Evolutionary conservation across 2,888 invertebrate species (phyloP).

Genomic region (Teinopalpus imperialis): DNA sequence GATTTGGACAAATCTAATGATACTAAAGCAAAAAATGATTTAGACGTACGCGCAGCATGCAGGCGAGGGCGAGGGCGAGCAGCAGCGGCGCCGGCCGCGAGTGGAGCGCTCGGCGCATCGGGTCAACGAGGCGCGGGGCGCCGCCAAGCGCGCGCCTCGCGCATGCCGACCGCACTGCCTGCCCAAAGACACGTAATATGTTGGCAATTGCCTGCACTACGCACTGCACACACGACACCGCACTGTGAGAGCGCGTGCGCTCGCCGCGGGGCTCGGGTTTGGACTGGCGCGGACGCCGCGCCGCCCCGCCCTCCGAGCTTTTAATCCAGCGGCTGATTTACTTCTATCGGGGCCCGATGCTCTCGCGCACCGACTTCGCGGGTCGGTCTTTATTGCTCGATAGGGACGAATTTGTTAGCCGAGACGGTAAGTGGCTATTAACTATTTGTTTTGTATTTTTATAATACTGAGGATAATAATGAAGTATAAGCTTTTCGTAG

Average conservation of each 20-base stretch:
- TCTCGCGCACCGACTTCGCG: slow-evolving; percentile 20
- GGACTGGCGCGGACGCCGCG: slow-evolving; percentile 50
- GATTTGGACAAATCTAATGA: too few relatives aligned
- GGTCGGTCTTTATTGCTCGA: slow-evolving; percentile 13
- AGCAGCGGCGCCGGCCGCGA: slow-evolving; percentile 67
- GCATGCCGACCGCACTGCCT: slow-evolving; percentile 45
- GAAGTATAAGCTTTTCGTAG: too few relatives aligned
- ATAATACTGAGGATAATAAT: too few relatives aligned
- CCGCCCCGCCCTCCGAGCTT: slow-evolving; percentile 35
- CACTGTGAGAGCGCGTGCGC: slow-evolving; percentile 18
- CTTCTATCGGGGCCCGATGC: slow-evolving; percentile 16
- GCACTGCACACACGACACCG: slow-evolving; percentile 29
- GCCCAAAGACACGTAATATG: slow-evolving; percentile 18
- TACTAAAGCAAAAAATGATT: too few relatives aligned
- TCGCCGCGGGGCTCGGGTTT: slow-evolving; percentile 52
- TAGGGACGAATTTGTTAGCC: slow-evolving; percentile 9
- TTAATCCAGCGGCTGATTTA: slow-evolving; percentile 17
- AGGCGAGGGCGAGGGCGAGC: slow-evolving; percentile 70
- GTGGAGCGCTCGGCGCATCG: slow-evolving; percentile 64
- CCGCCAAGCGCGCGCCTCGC: slow-evolving; percentile 50
- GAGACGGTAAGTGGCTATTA: slow-evolving; percentile 18
- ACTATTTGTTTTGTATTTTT: too few relatives aligned
- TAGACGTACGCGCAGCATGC: slow-evolving; percentile 64
- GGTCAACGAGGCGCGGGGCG: slow-evolving; percentile 47
- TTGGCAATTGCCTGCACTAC: slow-evolving; percentile 22